phyloP scores from a whole-genome alignment of 2,797 vertebrate species.

The Notolepis coatsorum region DNA sequence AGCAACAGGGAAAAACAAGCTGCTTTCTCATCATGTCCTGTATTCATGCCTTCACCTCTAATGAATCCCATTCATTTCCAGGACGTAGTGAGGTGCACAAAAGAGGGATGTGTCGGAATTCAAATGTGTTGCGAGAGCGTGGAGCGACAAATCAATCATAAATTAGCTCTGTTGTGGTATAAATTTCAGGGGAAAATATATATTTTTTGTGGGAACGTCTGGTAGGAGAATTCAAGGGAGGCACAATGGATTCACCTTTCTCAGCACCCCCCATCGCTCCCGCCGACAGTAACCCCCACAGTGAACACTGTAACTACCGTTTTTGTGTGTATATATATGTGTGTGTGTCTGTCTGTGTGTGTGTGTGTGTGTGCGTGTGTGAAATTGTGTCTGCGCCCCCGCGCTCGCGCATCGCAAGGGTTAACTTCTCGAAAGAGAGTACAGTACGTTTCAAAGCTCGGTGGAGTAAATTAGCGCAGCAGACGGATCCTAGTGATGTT shows the following conservation, averaged over 20 bases:
- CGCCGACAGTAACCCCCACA: conserved; percentile 1
- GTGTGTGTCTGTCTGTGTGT: conserved; percentile 2
- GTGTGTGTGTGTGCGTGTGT: neutral
- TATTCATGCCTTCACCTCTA: conserved; percentile 27
- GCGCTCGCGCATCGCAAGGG: conserved; percentile 53
- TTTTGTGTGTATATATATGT: neutral
- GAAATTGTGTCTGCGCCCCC: neutral
- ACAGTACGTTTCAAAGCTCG: conserved; percentile 61
- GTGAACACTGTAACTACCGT: neutral
- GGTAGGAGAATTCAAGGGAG: neutral
- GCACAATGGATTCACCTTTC: neutral
- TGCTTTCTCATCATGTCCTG: conserved; percentile 21
- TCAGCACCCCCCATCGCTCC: neutral
- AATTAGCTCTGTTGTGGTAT: conserved; percentile 3
- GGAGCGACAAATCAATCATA: neutral
- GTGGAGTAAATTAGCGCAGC: conserved; percentile 73
- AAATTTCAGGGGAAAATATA: neutral
- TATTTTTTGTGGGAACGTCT: neutral
- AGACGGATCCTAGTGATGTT: conserved; percentile 36
- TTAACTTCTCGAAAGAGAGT: conserved; percentile 15
- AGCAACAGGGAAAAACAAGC: conserved; percentile 18
- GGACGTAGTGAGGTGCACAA: neutral
- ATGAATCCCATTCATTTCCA: conserved; percentile 10
- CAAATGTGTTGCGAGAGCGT: conserved; percentile 7
- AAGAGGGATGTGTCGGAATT: conserved; percentile 10